Evolutionary conservation across 2,888 invertebrate species (phyloP), one percentile per base, ranked within the genome.

Genomic region (Phorcus lineatus): DNA sequence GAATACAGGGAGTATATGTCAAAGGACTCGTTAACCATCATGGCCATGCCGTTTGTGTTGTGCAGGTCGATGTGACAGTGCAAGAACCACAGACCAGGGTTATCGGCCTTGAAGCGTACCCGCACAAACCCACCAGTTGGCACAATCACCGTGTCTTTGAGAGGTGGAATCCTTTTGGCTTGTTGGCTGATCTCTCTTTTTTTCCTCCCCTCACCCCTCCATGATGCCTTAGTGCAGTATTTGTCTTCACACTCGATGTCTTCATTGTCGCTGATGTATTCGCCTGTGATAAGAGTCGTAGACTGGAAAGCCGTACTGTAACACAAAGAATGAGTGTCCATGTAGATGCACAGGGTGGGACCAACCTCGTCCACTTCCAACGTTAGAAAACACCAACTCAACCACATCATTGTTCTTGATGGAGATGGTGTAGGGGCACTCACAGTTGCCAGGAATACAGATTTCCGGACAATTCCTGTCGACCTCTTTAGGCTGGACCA

Each of bases 271-370:
- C 22, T 19, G 24, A 19, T 24, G 54, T 70, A 55, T 54, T 31
- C 77, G 53, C 77, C 84, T 16, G 66, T 67, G 31, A 24, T 79
- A n/a, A 22, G 13, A 11, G 36, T 84, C 24, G 19, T 79, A 82
- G 0, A n/a, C 2, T 0, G 82, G 79, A n/a, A 78, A 85, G 1
- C 87, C 89, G 74, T 86, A 85, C 74, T 85, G 84, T 74, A 90
- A 55, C 0, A 90, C 88, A 31, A 86, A 88, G 77, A 90, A 90
- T 7, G 85, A 86, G 74, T 89, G 87, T 17, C 90, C 90, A 70
- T 90, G 90, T 52, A 90, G 74, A 79, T 90, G 89, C 22, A 90
- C 77, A 0, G 87, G 87, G 75, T 90, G 90, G 36, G 88, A 86
- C 81, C 83, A 86, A 0, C 86, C 87, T 3, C 79, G 75, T 11